A percentile compares a stretch with the other conserved stretches of the same genome.
phyloP scores from a whole-genome alignment of 2,888 invertebrate species.

The Pseudolycoriella hygida region DNA sequence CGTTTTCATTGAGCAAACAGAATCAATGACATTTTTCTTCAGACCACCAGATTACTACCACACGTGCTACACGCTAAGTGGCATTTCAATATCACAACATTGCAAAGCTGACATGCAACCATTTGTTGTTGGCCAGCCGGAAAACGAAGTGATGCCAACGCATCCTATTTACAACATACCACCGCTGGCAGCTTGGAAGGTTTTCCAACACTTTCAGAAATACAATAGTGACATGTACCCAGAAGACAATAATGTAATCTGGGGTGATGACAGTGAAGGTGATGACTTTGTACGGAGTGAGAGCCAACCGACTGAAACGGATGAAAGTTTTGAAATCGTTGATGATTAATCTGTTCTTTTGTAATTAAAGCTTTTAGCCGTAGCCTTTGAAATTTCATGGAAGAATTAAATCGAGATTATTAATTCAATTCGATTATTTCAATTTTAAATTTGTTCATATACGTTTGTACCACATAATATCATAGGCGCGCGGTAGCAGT shows the following conservation, averaged over 20 bases:
- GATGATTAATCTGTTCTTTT: no score
- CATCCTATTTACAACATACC: slow-evolving; percentile 75
- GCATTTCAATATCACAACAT: slow-evolving; percentile 85
- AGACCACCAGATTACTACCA: slow-evolving; percentile 87
- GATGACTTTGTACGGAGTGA: background rate
- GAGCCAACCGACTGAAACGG: no score
- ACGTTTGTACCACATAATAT: no score
- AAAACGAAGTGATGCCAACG: slow-evolving; percentile 54
- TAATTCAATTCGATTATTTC: no score
- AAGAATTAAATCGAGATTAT: no score
- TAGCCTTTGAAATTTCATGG: no score
- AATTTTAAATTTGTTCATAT: no score
- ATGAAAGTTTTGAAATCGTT: no score
- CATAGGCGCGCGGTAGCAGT: no score
- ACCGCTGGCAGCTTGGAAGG: slow-evolving; percentile 39
- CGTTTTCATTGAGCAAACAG: background rate
- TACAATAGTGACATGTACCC: background rate
- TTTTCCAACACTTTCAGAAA: slow-evolving; percentile 28
- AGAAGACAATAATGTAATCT: background rate
- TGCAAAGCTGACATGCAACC: slow-evolving; percentile 29
- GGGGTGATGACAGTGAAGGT: background rate
- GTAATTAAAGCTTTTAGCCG: no score
- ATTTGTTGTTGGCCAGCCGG: slow-evolving; percentile 42
- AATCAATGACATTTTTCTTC: slow-evolving; percentile 12
- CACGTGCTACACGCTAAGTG: slow-evolving; percentile 91